phyloP scores from a whole-genome alignment of 2,113 vertebrate genomes.

The Brevimyrus niger region DNA sequence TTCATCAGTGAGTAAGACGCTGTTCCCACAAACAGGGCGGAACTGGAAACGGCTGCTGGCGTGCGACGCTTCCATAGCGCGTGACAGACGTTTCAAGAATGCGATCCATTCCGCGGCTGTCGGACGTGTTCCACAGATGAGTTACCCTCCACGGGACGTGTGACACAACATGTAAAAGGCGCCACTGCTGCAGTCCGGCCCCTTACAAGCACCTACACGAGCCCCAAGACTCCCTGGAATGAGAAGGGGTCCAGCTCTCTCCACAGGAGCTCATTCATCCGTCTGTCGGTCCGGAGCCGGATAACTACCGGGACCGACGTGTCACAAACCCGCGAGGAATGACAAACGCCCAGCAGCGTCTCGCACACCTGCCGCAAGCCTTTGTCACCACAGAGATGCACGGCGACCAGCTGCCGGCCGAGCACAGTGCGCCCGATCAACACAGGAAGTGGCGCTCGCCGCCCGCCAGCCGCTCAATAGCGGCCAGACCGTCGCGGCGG shows the following conservation, averaged over 20 bases:
- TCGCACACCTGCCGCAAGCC: background rate
- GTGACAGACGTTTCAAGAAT: background rate
- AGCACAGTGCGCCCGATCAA: background rate
- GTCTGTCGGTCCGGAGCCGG: background rate
- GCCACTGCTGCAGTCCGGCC: background rate
- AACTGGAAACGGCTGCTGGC: background rate
- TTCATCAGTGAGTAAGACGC: background rate
- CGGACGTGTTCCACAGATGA: background rate
- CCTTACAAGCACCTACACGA: background rate
- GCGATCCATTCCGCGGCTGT: background rate
- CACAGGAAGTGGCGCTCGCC: background rate
- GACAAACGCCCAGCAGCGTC: background rate
- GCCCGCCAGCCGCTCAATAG: background rate
- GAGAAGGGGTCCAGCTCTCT: background rate
- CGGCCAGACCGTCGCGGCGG: background rate
- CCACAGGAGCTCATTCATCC: background rate
- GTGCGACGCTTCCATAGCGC: background rate
- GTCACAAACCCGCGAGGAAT: background rate
- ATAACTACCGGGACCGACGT: background rate
- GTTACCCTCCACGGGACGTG: background rate
- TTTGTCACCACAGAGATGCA: background rate
- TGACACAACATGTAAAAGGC: background rate
- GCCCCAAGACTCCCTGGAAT: background rate
- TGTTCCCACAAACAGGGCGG: background rate
- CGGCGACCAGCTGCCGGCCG: background rate